Percentiles rank a stretch among this genome's conserved stretches.
phyloP scores from a whole-genome alignment of 1,140 invertebrate genomes.

The Nephila pilipes region DNA sequence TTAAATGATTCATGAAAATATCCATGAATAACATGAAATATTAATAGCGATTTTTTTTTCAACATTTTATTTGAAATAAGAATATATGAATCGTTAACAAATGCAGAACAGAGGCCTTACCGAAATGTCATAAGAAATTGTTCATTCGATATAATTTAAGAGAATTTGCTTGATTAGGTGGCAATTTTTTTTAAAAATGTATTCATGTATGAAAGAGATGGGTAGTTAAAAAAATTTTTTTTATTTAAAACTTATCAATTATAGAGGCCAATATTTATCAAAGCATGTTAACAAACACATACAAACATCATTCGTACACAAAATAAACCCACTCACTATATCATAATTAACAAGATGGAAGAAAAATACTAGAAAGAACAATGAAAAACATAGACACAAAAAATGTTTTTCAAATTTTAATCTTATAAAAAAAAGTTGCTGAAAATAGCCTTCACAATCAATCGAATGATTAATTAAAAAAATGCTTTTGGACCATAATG shows the following conservation, averaged over 20 bases:
- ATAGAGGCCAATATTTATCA: background rate
- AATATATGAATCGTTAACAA: too few relatives aligned
- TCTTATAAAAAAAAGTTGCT: background rate
- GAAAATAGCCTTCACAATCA: slow-evolving; percentile 32
- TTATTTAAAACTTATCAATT: background rate
- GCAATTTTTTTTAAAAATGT: too few relatives aligned
- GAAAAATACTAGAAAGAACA: background rate
- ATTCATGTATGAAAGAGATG: too few relatives aligned
- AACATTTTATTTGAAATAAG: too few relatives aligned
- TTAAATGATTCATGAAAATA: too few relatives aligned
- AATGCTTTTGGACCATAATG: slow-evolving; percentile 32
- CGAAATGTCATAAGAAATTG: too few relatives aligned
- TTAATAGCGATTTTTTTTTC: too few relatives aligned
- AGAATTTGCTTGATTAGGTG: too few relatives aligned
- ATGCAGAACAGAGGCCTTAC: too few relatives aligned
- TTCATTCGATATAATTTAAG: too few relatives aligned
- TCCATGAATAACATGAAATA: too few relatives aligned
- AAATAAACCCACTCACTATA: background rate
- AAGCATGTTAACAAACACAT: background rate
- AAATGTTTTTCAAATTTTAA: background rate
- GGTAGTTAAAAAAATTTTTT: too few relatives aligned
- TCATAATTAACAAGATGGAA: slow-evolving; percentile 24
- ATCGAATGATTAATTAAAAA: slow-evolving; percentile 44
- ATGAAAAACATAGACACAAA: background rate
- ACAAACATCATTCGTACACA: background rate